These are phyloP conservation scores for Hystrix brachyura DNA, from an alignment of 2,113 vertebrate genomes.

Conservation along the genomic window DNA sequence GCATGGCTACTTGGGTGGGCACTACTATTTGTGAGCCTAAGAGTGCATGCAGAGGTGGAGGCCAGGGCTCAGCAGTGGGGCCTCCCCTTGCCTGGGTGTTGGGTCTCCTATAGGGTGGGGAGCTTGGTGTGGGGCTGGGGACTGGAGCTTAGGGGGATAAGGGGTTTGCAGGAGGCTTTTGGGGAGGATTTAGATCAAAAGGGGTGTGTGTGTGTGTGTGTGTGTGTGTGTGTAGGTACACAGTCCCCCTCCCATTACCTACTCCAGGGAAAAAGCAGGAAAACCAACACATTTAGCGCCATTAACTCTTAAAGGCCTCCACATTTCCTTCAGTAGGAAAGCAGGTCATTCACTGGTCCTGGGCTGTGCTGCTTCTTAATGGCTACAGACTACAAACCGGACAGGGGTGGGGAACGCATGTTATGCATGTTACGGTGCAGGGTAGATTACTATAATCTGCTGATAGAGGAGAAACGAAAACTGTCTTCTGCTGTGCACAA, in stretches of 20 bases:
- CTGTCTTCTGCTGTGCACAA: neutral
- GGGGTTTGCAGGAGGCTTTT: neutral
- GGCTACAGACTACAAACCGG: neutral
- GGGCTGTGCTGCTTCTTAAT: neutral
- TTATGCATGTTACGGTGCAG: neutral
- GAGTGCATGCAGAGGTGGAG: slow-evolving; percentile 44
- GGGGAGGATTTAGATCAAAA: neutral
- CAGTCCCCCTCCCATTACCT: slow-evolving; percentile 46
- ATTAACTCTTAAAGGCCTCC: slow-evolving; percentile 84
- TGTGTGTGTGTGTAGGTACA: too few species aligned
- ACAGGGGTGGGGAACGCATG: neutral
- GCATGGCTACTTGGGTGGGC: slow-evolving; percentile 87
- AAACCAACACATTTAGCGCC: slow-evolving; percentile 85
- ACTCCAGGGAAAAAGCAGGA: slow-evolving; percentile 86
- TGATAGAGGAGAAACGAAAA: neutral
- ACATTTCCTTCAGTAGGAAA: slow-evolving; percentile 79
- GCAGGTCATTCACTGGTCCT: neutral
- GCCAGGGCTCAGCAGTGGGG: slow-evolving; percentile 55
- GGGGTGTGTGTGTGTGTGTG: neutral
- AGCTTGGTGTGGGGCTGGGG: rapidly evolving
- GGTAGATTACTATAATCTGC: neutral
- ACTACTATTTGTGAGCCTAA: slow-evolving; percentile 79
- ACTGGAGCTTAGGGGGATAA: neutral
- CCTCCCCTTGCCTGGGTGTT: slow-evolving; percentile 78
- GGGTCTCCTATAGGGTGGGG: neutral